Evolutionary conservation across 2,888 invertebrate genomes (phyloP), one percentile per base, ranked within the genome.

Genomic region (Parnassius apollo): DNA sequence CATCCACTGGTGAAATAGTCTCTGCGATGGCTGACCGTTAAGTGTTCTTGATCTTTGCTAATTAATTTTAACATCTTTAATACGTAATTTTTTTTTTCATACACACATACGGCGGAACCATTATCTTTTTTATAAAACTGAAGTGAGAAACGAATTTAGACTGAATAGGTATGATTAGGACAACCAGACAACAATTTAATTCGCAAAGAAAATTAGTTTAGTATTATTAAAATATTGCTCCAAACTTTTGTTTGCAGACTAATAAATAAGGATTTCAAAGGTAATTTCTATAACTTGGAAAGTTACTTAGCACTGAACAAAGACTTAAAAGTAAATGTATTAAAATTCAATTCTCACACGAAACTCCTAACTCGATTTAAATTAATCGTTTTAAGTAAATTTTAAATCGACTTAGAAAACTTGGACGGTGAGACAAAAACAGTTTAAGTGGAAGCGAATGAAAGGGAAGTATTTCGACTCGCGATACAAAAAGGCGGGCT

Each of bases 401-500:
- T 83, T 82, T 76, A 79, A 83, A 80, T 79, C 74, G 78, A 79
- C 78, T 82, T 76, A 76, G 76, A 75, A 78, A 77, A 80, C 72
- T 80, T 81, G 70, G 70, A 69, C 68, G 65, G 13, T 56, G 69
- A 67, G 68, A 71, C 72, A 68, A 75, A 74, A 74, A 71, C 71
- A 69, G 71, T 74, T 74, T 71, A 68, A 70, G 66, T 67, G 62
- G 54, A 51, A 59, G 74, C 71, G 68, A 72, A 69, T 66, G 67
- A 69, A 71, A 75, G 70, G 74, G 74, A 76, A 73, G 75, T 75
- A 79, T 81, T 80, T 73, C 74, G 74, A 77, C 69, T 78, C 72
- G 71, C 80, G 80, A 87, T 84, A 83, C 86, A 87, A 88, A 86
- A 86, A 86, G 83, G 80, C 83, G 81, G 77, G 74, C 75, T 69